Evolutionary conservation across 1,140 invertebrate species (phyloP), one percentile per base, ranked within the genome.

Genomic region (Diorhabda carinulata): DNA sequence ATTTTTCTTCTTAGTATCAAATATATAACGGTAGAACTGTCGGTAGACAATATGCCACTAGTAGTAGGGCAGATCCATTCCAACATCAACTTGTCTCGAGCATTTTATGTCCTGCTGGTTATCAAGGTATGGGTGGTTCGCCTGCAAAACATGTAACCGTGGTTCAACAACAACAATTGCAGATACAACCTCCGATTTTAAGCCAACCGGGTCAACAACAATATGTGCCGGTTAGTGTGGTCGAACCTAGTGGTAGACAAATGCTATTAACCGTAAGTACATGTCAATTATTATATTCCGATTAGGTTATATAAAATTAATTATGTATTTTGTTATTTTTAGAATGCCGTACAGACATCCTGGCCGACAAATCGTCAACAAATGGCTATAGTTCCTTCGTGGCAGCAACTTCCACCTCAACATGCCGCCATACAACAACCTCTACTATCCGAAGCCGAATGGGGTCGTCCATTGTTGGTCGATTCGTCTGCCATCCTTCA

Each of bases 91-190:
- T 97, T 72, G 93, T 97, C 8, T 94, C 94, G 4, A 95, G 95
- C 57, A 94, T 97, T 73, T 83, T 96, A n/a, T 96, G 93, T 81
- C 93, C 92, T 74, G 85, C 87, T 43, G 80, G 83, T n/a, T 96
- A 95, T 79, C 94, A 95, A 83, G 90, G 90, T 6, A 89, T 93
- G 84, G 83, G 89, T 68, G 89, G 89, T 68, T 92, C 91, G 73
- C 88, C 90, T 74, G 91, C 93, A 43, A 96, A 97, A 81, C 94
- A 95, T 78, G 89, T 96, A 42, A 92, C 96, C 40, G 94, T 96
- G 45, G 92, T 93, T 66, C 89, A 90, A 74, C 87, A 87, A 74
- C 86, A 86, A 6, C 86, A 84, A 47, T 73, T 88, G 60, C 87
- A 90, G 78, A 87, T 88, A 72, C 91, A 90, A 79, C 89, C 91